Evolutionary conservation across 2,888 invertebrate species (phyloP), one percentile per base, ranked within the genome.

Genomic region (Neelides folsomi): DNA sequence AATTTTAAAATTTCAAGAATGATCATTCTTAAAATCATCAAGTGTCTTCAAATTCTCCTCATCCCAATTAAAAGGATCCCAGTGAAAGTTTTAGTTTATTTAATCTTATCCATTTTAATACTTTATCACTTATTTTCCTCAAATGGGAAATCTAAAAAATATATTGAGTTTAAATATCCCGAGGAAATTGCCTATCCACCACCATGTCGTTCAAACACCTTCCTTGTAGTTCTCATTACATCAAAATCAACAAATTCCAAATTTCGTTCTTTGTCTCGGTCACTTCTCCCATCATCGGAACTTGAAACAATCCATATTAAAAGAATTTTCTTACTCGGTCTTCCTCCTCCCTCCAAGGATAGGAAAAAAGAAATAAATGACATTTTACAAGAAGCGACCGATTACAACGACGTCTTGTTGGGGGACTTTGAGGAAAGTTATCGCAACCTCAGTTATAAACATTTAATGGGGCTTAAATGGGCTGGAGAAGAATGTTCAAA

Each of bases 401-500:
- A 75, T 45, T 82, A 79, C 69, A 74, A 76, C 3, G 86, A 86
- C 65, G 72, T 86, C 16, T 67, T 86, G 10, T 85, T 86, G 71
- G 86, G 86, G 5, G 79, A 79, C 63, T 87, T 87, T 66, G 53
- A 73, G 1, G 87, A 87, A 71, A 79, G 81, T 43, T 87, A 87
- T 65, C 76, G 78, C 65, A 86, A 87, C 69, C 70, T 87, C n/a
- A 86, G 85, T 2, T 80, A 80, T 63, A 87, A 87, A 70, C 86
- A 87, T 66, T 68, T 83, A 0, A 86, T 86, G 85, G 86, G 86
- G 0, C 68, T 87, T 37, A 76, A 77, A 62, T 88, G 86, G 86
- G 80, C 78, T 0, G 71, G 76, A 0, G 71, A 71, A n/a, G 72
- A 74, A 63, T 87, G 86, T 65, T 66, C 66, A 1, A 70, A 73